Conservation (phyloP, 2,113 vertebrate genomes). For the Calyptommatus sinebrachiatus region DNA sequence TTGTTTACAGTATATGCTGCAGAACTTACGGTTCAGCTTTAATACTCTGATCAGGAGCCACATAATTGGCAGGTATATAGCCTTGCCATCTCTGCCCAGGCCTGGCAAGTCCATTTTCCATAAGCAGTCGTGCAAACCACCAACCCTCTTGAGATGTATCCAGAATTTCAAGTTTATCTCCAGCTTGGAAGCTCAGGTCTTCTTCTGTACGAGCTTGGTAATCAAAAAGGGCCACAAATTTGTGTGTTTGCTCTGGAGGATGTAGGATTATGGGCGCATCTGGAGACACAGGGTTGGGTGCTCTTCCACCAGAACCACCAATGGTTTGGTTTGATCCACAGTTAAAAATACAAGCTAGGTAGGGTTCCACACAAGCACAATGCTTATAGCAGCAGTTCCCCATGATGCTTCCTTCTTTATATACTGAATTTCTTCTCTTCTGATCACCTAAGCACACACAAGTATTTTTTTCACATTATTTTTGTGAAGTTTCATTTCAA, state of each 20-base stretch:
- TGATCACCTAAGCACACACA: slow-evolving; percentile 30
- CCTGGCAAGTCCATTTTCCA: slow-evolving; percentile 60
- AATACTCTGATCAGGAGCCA: slow-evolving; percentile 84
- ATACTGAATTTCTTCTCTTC: slow-evolving; percentile 16
- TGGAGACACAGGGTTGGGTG: not conserved
- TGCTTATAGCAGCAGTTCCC: slow-evolving; percentile 65
- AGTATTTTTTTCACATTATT: slow-evolving; percentile 8
- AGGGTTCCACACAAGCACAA: slow-evolving; percentile 48
- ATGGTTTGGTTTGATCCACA: slow-evolving; percentile 33
- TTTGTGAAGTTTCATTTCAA: slow-evolving; percentile 20
- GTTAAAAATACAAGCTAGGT: slow-evolving; percentile 45
- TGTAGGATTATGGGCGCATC: not conserved
- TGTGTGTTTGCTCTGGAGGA: not conserved
- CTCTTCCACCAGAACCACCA: rapidly evolving
- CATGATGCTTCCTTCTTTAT: slow-evolving; percentile 58
- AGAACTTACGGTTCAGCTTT: slow-evolving; percentile 87
- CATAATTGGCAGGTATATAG: slow-evolving; percentile 91
- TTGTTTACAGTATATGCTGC: not conserved
- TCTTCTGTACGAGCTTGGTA: slow-evolving; percentile 86
- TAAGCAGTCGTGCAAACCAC: slow-evolving; percentile 83
- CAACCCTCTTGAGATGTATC: slow-evolving; percentile 76
- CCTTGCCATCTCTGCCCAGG: slow-evolving; percentile 67
- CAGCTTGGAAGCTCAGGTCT: slow-evolving; percentile 84
- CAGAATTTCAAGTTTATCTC: slow-evolving; percentile 82
- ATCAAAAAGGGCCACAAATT: slow-evolving; percentile 85